phyloP scores from a whole-genome alignment of 2,113 vertebrate genomes.

The Pungitius pungitius region DNA sequence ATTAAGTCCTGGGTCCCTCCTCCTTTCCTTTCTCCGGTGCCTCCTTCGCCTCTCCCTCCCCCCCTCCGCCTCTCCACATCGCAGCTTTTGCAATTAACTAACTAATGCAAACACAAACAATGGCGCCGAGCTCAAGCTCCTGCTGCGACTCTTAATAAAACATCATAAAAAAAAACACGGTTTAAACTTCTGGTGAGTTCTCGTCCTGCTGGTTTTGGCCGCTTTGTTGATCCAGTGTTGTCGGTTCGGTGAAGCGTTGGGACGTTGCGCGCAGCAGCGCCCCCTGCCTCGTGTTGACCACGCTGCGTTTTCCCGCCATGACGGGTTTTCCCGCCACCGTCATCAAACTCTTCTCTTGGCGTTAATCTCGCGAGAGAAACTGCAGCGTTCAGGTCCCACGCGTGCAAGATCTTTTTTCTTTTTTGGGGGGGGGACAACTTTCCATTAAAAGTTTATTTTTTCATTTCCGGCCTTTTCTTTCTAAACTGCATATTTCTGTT shows the following conservation, averaged over 20 bases:
- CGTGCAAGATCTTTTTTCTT: not conserved
- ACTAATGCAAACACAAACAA: conserved; percentile 4
- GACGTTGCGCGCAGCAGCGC: conserved; percentile 31
- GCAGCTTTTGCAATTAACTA: conserved; percentile 19
- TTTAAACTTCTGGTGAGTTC: not conserved
- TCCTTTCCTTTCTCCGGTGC: conserved; percentile 13
- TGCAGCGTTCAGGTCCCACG: not conserved
- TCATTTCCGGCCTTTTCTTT: not conserved
- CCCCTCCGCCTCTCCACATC: conserved; percentile 21
- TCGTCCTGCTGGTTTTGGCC: not conserved
- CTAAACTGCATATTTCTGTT: not conserved
- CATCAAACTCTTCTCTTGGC: conserved; percentile 27
- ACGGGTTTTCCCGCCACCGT: conserved; percentile 74
- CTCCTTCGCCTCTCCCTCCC: conserved; percentile 44
- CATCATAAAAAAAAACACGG: not conserved
- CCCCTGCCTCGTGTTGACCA: conserved; percentile 52
- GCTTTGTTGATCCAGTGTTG: conserved; percentile 2
- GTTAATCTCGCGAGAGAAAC: conserved; percentile 56
- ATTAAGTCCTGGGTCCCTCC: conserved; percentile 53
- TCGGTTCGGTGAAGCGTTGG: conserved; percentile 43
- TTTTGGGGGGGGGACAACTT: not conserved
- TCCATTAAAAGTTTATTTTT: not conserved
- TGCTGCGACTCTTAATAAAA: not conserved
- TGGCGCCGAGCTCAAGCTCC: not conserved
- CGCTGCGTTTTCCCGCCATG: conserved; percentile 71